Base-by-base conservation (phyloP, 2,113 vertebrate species). In the Nettapus auritus region DNA sequence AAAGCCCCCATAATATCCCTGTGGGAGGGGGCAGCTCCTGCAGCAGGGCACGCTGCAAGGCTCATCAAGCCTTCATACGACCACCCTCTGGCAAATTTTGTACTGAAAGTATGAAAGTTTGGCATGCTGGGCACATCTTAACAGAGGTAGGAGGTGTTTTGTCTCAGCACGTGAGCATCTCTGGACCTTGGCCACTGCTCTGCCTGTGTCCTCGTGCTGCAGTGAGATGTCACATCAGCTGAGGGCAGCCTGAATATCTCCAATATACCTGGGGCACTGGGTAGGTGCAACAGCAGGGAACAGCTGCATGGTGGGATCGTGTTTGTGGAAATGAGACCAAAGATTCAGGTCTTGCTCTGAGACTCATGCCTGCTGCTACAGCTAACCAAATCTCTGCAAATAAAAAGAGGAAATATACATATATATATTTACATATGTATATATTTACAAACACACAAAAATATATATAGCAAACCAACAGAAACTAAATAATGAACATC, bases 151-250 rank as follows among this genome's bases (percentile, higher is more conserved):
- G 15, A 68, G 18, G 19, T 44, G 11, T 28, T 75, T 36, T 42
- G 26, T 33, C 36, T 28, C 46, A 28, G 63, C 1, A 6, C 0
- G 5, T 3, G 31, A 10, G 21, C 5, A 5, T 33, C 21, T 50
- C 57, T 31, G 64, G 20, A 26, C 13, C 4, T 19, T 29, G 33
- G 44, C 22, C 83, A 42, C 21, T 1, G 0, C 9, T 33, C 56
- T 46, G 67, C 28, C 38, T n/a, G 11, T 1, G 1, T 4, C 26
- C 22, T 48, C 3, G 0, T 56, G 48, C 25, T 22, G 10, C 26
- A 69, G 20, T 1, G 2, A 19, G 26, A 14, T 25, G 38, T 20
- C 2, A 0, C 50, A 23, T 11, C 71, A n/a, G 9, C 1, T 29
- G 34, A 22, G 3, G 52, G 34, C 11, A 22, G 42, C 44, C 25